phyloP scores from a whole-genome alignment of 2,888 invertebrate species.

The Noctua janthe region DNA sequence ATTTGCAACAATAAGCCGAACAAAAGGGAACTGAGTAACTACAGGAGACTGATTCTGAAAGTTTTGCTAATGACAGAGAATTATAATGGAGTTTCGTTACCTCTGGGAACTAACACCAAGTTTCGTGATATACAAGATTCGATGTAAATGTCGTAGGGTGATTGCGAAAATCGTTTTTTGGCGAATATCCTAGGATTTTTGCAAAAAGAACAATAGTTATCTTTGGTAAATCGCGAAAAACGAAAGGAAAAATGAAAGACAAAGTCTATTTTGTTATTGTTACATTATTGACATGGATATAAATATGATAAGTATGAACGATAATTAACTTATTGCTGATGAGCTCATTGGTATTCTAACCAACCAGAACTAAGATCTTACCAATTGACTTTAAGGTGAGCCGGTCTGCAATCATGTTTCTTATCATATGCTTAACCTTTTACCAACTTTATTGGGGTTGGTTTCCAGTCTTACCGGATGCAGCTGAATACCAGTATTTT shows the following conservation, averaged over 20 bases:
- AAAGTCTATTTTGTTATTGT: neutral
- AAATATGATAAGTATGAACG: neutral
- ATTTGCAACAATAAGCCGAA: constrained; percentile 52
- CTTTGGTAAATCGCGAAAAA: neutral
- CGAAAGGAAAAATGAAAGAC: neutral
- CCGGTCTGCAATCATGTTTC: neutral
- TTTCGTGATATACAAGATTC: constrained; percentile 56
- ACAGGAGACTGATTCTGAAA: constrained; percentile 72
- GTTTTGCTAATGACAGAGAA: constrained; percentile 76
- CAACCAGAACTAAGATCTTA: neutral
- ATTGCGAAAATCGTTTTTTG: neutral
- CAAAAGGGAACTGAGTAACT: constrained; percentile 57
- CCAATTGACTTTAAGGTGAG: neutral
- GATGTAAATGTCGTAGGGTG: neutral
- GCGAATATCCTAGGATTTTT: neutral
- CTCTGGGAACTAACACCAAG: constrained; percentile 68
- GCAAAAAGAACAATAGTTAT: neutral
- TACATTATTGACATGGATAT: neutral
- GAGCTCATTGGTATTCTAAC: neutral
- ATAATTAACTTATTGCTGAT: too few relatives aligned
- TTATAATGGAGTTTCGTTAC: constrained; percentile 77
- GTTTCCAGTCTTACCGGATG: neutral
- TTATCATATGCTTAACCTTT: neutral
- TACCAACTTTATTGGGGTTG: too few relatives aligned
- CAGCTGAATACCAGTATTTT: neutral